These are phyloP conservation scores for Linyphia triangularis DNA, from an alignment of 2,888 invertebrate genomes.

Conservation along the genomic window DNA sequence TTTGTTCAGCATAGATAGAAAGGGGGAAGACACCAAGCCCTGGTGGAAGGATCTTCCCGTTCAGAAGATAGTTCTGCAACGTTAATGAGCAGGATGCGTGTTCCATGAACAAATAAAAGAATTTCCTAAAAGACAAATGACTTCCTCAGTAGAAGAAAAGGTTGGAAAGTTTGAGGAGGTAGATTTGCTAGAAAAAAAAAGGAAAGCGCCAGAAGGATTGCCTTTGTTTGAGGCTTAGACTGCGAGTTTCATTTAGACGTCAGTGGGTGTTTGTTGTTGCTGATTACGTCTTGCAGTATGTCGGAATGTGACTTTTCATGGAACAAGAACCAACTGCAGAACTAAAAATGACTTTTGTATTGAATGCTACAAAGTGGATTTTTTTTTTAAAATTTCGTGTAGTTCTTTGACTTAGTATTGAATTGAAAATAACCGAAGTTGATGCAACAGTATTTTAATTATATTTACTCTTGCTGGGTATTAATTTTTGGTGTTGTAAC, in stretches of 20 bases:
- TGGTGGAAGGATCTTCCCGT: conserved; percentile 22
- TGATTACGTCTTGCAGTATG: conserved; percentile 33
- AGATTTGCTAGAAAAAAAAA: not conserved
- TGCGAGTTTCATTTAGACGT: not conserved
- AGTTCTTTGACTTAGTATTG: too few relatives aligned
- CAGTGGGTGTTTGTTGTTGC: conserved; percentile 6
- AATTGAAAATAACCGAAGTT: too few relatives aligned
- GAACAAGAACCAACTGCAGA: not conserved
- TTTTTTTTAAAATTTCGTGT: too few relatives aligned
- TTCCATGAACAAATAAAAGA: conserved; percentile 67
- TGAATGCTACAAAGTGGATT: too few relatives aligned
- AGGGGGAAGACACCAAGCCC: not conserved
- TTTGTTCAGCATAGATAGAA: conserved; percentile 42
- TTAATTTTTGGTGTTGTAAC: too few relatives aligned
- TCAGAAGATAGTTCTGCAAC: conserved; percentile 2
- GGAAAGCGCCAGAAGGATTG: not conserved
- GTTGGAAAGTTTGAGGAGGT: not conserved
- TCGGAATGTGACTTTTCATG: too few relatives aligned
- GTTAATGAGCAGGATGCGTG: conserved; percentile 61
- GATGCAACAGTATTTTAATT: too few relatives aligned
- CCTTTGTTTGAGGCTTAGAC: conserved; percentile 15
- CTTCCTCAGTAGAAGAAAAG: conserved; percentile 17
- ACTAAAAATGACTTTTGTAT: not conserved
- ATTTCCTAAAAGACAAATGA: conserved; percentile 63
- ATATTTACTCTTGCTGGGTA: too few relatives aligned